Base-by-base conservation (phyloP, 2,797 vertebrate genomes). In the Notoglanidium macrostoma region DNA sequence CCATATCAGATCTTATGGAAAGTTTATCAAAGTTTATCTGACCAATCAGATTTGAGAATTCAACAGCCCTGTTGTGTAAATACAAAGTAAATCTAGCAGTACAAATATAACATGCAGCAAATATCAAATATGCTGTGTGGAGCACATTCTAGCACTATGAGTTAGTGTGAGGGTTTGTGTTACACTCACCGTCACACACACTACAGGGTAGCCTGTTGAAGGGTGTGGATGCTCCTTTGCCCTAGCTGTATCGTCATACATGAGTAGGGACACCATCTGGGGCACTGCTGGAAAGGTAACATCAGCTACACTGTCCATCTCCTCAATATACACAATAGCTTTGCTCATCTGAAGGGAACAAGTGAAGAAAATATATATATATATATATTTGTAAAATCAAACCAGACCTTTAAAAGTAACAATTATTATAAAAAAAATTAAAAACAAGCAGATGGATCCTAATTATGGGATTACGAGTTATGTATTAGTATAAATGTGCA, bases 291-390 rank as follows among this genome's bases (percentile, higher is more conserved):
- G 96, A 93, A 97, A 97, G 1, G 95, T 97, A 44, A 97, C 96
- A 49, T 97, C 97, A 59, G 97, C 96, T 84, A 97, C 93, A 46
- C 95, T 97, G 93, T 97, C 96, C 96, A 96, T 96, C 94, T 97
- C 97, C 92, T 98, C 97, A 73, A 97, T 96, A 93, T 97, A 97
- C 67, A 97, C 96, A 57, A 97, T 96, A 87, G 96, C 97, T 92
- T 97, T 97, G 92, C 91, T 97, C 96, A 96, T 96, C 96, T 97
- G 49, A 63, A 21, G 70, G 84, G 76, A 57, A 86, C 32, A 23
- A 83, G 7, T 23, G 59, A 70, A 88, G 54, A 35, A 51, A 72
- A 61, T 3, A 0, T 12, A 26, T 5, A 40, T 40, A 40, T 40
- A 40, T 40, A 40, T 40, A 40, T 3, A 12, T 26, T 9, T 70